Evolutionary conservation across 2,888 invertebrate genomes (phyloP).

Genomic region (Sesamia inferens): DNA sequence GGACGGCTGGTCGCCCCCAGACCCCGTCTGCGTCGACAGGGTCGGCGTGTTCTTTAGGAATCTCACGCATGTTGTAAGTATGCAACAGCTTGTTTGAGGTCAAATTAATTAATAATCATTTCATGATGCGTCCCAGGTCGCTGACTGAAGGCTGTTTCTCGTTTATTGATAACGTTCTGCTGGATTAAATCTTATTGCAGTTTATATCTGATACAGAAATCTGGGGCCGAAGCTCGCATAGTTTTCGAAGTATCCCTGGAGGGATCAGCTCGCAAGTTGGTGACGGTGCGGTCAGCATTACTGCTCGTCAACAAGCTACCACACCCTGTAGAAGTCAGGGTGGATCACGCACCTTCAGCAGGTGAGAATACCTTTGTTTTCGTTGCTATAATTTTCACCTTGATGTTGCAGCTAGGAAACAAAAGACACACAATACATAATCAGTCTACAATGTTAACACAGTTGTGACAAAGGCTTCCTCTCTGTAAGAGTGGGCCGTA

Average conservation of each 20-base stretch:
- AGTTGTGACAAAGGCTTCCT: too few relatives aligned
- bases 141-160: background rate
- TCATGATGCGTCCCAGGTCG: background rate
- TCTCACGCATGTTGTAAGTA: conserved; percentile 76
- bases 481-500: too few relatives aligned
- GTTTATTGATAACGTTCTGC: background rate
- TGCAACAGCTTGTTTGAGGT: background rate
- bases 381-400: background rate
- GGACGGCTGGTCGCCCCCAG: conserved; percentile 96
- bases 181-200: background rate
- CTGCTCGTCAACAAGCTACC: conserved; percentile 94
- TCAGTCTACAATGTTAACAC: too few relatives aligned
- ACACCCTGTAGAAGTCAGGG: conserved; percentile 90
- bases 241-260: conserved; percentile 97
- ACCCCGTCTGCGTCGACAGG: conserved; percentile 98
- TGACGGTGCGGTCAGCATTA: conserved; percentile 97
- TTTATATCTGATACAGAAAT: conserved; percentile 69
- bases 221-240: conserved; percentile 92
- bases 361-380: conserved; percentile 60
- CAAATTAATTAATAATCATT: background rate
- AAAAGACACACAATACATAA: too few relatives aligned
- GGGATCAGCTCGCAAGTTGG: conserved; percentile 97
- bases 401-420: background rate
- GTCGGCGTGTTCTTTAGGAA: conserved; percentile 98
- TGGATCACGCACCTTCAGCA: conserved; percentile 78